Evolutionary conservation across 2,888 invertebrate genomes (phyloP), one percentile per base, ranked within the genome.

Genomic region (Psylliodes chrysocephalus): DNA sequence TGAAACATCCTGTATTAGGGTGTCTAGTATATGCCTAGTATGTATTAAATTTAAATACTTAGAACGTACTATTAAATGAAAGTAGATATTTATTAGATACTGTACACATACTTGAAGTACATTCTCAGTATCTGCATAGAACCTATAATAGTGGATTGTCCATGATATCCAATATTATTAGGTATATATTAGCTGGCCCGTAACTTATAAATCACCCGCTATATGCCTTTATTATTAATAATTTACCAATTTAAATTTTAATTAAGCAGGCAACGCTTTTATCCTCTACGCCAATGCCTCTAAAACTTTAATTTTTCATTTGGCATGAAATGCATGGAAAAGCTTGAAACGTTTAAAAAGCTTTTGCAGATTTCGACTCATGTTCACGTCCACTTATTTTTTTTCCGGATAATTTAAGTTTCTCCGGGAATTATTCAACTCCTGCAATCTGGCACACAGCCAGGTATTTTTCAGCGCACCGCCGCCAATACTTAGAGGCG

Each of bases 321-420:
- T 56, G 49, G 55, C 55, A 55, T 38, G 44, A 46, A 60, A 55
- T 22, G 49, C 47, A 38, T n/a, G 42, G 49, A 57, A 57, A 38
- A 38, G 28, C 47, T 55, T 49, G 38, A 40, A 62, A 62, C 55
- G 55, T 51, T 63, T 56, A 14, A 56, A 63, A 63, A 63, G 62
- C 51, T 63, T 56, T 56, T 52, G 56, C 62, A 46, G 56, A 55
- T 57, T 57, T 57, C 57, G 18, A 57, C 49, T 51, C 56, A 18
- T 51, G 46, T 63, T 63, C 55, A 51, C 49, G 62, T 62, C 61
- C 30, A 61, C 49, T 61, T 33, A 33, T 46, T 61, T 56, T 51
- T 46, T 54, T 61, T 61, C 15, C 7, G 14, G 35, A 56, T 63
- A 63, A 63, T 63, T 63, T 63, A 63, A 42, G 52, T 44, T 22